Evolutionary conservation across 2,797 vertebrate species (phyloP), one percentile per base, ranked within the genome.

Genomic region (Neopelma chrysocephalum): DNA sequence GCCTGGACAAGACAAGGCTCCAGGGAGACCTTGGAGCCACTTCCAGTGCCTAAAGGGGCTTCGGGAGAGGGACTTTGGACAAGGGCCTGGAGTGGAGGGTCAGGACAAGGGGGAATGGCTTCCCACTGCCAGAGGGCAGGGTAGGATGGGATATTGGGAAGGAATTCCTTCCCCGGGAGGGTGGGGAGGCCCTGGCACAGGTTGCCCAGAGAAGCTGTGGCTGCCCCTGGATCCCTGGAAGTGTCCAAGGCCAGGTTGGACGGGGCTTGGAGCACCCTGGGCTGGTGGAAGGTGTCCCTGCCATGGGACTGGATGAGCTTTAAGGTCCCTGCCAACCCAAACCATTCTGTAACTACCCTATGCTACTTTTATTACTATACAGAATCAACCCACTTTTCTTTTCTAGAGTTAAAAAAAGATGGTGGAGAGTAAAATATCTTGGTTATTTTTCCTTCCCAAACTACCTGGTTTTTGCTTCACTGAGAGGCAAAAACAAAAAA

Each of bases 111-210:
- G 10, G 21, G 31, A 65, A n/a, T 45, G 62, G 42, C 21, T 36
- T 69, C 13, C 16, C 11, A 31, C 12, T 45, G 64, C 11, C 32
- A 45, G 50, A 40, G 19, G 36, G 5, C 19, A 56, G 27, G 13
- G 23, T 0, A 10, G 10, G 23, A 8, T 89, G 72, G 10, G n/a
- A 26, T 31, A 26, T 1, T 31, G 20, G 57, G 72, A 13, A 57
- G 72, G 16, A 71, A 58, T 78, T 21, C 0, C 0, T 0, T 51
- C 23, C 0, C 43, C 45, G 9, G 0, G 50, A 57, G 25, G 11
- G 14, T 21, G 19, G 9, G 2, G 0, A 50, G 50, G 7, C 48
- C 32, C 71, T 89, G 79, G 71, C 64, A 50, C 32, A 48, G 70
- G 40, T 9, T 77, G 43, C 32, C 13, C 51, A 45, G 25, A 58